phyloP scores from a whole-genome alignment of 2,888 invertebrate genomes.

The Caenorhabditis sp. region DNA sequence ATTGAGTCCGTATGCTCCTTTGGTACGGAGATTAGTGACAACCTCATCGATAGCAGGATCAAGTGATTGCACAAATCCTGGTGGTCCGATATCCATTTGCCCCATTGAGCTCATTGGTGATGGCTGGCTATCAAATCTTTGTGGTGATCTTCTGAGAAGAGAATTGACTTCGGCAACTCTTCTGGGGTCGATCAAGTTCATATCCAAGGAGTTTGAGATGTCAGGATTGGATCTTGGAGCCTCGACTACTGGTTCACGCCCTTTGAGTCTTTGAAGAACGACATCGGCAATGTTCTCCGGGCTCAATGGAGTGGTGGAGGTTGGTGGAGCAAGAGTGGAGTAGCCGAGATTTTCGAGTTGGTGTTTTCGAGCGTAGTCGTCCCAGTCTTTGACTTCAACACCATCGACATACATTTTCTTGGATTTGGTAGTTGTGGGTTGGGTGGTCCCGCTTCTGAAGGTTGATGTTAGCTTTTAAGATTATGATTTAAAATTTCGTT shows the following conservation, averaged over 20 bases:
- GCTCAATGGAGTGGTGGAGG: constrained; percentile 56
- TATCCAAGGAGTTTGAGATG: constrained; percentile 64
- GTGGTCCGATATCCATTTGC: constrained; percentile 64
- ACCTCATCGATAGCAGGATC: constrained; percentile 72
- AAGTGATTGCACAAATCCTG: constrained; percentile 66
- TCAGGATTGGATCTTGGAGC: constrained; percentile 43
- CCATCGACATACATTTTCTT: constrained; percentile 69
- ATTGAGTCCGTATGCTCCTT: constrained; percentile 63
- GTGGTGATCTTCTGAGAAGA: constrained; percentile 71
- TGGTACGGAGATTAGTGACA: constrained; percentile 67
- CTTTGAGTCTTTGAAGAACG: constrained; percentile 56
- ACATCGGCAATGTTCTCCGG: constrained; percentile 66
- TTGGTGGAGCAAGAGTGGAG: constrained; percentile 62
- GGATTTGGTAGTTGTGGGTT: constrained; percentile 50
- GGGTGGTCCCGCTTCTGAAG: constrained; percentile 45
- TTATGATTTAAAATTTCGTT: too few relatives aligned
- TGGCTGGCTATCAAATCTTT: constrained; percentile 59
- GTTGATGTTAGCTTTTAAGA: too few relatives aligned
- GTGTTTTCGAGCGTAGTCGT: constrained; percentile 66
- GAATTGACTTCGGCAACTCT: constrained; percentile 69
- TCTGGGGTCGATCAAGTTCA: constrained; percentile 69
- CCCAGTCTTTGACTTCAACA: constrained; percentile 68
- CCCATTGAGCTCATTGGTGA: constrained; percentile 10
- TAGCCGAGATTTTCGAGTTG: constrained; percentile 66
- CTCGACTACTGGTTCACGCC: constrained; percentile 10